Percentiles rank a stretch among this genome's conserved stretches.
Evolutionary conservation across 2,888 invertebrate genomes (phyloP).

Genomic region (Acrobeloides nanus): DNA sequence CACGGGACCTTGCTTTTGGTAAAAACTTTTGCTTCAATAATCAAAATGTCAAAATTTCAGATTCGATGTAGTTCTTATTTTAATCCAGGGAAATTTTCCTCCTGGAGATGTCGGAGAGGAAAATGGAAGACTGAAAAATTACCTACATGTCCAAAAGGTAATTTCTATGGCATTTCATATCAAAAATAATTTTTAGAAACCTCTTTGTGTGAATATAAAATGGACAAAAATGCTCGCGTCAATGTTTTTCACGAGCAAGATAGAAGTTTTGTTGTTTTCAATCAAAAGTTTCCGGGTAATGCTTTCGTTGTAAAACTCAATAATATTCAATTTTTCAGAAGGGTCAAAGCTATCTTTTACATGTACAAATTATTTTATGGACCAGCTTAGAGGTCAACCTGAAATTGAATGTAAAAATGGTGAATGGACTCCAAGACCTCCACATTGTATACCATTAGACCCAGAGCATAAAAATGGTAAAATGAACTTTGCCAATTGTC

Average conservation of each 20-base stretch:
- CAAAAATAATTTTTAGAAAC: conserved; percentile 21
- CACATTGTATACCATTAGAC: conserved; percentile 24
- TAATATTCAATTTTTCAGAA: conserved; percentile 13
- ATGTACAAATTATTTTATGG: conserved; percentile 37
- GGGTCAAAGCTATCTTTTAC: conserved; percentile 37
- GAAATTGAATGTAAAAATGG: conserved; percentile 26
- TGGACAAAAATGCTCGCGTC: conserved; percentile 28
- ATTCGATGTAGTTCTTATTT: conserved; percentile 7
- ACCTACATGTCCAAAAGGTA: conserved; percentile 32
- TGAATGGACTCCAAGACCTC: conserved; percentile 27
- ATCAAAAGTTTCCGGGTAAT: conserved; percentile 39
- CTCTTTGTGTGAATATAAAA: conserved; percentile 30
- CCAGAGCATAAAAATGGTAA: conserved; percentile 3
- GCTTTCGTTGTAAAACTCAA: background rate
- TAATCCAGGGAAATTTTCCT: background rate
- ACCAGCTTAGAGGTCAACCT: conserved; percentile 23
- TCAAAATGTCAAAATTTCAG: background rate
- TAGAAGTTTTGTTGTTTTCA: conserved; percentile 42
- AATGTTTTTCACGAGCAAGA: conserved; percentile 36
- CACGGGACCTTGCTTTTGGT: conserved; percentile 35
- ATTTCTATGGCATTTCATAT: background rate
- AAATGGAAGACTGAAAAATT: conserved; percentile 36
- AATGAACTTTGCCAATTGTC: no score
- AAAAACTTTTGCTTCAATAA: no score
- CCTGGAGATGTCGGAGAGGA: conserved; percentile 37